phyloP scores from a whole-genome alignment of 2,888 invertebrate species.

The Ichneumon xanthorius region DNA sequence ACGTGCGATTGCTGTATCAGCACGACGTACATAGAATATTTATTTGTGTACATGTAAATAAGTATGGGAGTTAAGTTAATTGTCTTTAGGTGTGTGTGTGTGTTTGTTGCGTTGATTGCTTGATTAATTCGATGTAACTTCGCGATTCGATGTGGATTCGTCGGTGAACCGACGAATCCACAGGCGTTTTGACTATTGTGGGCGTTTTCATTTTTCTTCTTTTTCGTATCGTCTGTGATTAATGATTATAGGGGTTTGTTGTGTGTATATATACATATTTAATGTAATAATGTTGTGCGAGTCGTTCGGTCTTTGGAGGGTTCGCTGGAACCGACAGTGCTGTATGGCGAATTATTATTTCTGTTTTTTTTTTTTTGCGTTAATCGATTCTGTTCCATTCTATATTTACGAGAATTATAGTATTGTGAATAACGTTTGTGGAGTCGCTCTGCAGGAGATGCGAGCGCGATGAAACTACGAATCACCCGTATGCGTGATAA shows the following conservation, averaged over 20 bases:
- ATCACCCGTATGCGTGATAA: constrained; percentile 32
- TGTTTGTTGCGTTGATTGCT: constrained; percentile 63
- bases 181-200: constrained; percentile 63
- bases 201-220: constrained; percentile 41
- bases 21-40: constrained; percentile 77
- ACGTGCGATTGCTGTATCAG: constrained; percentile 70
- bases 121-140: constrained; percentile 70
- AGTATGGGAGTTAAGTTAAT: constrained; percentile 52
- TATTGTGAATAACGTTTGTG: constrained; percentile 24
- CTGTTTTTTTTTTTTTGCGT: constrained; percentile 2
- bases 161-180: not conserved
- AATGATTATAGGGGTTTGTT: constrained; percentile 74
- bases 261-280: constrained; percentile 72
- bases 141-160: not conserved
- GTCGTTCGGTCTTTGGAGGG: constrained; percentile 46
- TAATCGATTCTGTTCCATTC: constrained; percentile 28
- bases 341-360: constrained; percentile 31
- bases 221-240: constrained; percentile 83
- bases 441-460: constrained; percentile 22
- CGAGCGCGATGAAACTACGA: constrained; percentile 41
- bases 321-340: constrained; percentile 32
- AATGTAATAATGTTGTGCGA: constrained; percentile 42
- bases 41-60: constrained; percentile 82
- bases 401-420: constrained; percentile 24
- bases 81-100: constrained; percentile 47